Evolutionary conservation across 2,113 vertebrate genomes (phyloP), one percentile per base, ranked within the genome.

Genomic region (Plecturocebus donacophilus): DNA sequence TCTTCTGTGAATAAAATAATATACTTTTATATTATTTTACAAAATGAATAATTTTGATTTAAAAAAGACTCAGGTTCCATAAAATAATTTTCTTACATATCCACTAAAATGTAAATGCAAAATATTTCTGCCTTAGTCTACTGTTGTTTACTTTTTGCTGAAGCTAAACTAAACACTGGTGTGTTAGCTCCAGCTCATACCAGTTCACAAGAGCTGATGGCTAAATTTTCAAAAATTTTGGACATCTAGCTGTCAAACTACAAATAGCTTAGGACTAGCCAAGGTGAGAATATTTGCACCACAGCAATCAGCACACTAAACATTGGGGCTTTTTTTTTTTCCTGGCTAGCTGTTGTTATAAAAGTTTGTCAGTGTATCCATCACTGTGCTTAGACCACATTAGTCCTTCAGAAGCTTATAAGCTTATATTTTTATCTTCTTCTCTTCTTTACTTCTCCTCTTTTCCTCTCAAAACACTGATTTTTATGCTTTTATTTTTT

Each of bases 21-120:
- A 23, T 35, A 71, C 13, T 93, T 90, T 89, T 17, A 82, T 9
- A 23, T 45, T 38, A n/a, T n/a, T 86, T 64, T 77, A 27, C 52
- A 58, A 94, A 81, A 89, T 92, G 38, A 94, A 58, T 11, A 56
- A 8, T 88, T 94, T 93, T 88, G 25, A 91, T 47, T 93, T 87
- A 87, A 80, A 90, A 90, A 58, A n/a, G 54, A 82, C 17, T 71
- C 20, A 38, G 30, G 20, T 83, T 77, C 79, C 4, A 4, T 38
- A 16, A 61, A 85, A 7, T 95, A 75, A 19, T 80, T 89, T 40
- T 47, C 40, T 80, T 47, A 42, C 25, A 49, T 66, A 79, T 49
- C 64, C 42, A 90, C n/a, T 73, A 45, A 79, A 94, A 86, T 58
- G 6, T 30, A 87, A 89, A 49, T 7, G 38, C 9, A 61, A 58